phyloP scores from a whole-genome alignment of 2,888 invertebrate genomes.

The Melikaiella ostensackeni region DNA sequence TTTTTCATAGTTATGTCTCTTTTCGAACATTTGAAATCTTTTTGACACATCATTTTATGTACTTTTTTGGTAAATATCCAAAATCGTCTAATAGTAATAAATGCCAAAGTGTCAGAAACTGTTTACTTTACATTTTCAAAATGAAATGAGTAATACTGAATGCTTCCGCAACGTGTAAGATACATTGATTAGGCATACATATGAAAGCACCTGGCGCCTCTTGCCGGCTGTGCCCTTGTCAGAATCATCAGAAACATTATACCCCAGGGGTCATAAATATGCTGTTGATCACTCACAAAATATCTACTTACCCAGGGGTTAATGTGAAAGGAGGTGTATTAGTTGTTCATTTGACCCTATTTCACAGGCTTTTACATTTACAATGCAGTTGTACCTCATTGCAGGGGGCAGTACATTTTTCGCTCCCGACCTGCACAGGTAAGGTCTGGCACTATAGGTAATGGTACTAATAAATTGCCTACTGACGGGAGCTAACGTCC shows the following conservation, averaged over 20 bases:
- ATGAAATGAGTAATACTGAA: neutral
- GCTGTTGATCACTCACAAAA: neutral
- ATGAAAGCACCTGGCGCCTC: neutral
- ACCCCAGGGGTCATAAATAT: neutral
- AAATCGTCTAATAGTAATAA: too few relatives aligned
- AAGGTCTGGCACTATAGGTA: too few relatives aligned
- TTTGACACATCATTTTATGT: too few relatives aligned
- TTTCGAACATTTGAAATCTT: too few relatives aligned
- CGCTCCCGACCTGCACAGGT: too few relatives aligned
- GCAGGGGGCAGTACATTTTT: too few relatives aligned
- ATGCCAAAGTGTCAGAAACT: too few relatives aligned
- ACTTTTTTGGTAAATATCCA: too few relatives aligned
- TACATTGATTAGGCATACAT: neutral
- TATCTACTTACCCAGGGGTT: neutral
- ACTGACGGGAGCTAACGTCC: too few relatives aligned
- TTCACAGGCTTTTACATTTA: neutral
- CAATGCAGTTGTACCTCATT: neutral
- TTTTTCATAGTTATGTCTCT: too few relatives aligned
- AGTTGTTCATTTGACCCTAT: neutral
- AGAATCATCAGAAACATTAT: constrained; percentile 4
- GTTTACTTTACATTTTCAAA: too few relatives aligned
- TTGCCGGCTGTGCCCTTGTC: neutral
- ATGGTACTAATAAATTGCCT: too few relatives aligned
- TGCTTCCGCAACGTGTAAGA: neutral
- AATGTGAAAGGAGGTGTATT: neutral